A percentile compares a stretch with the other conserved stretches of the same genome.
Evolutionary conservation across 2,797 vertebrate species (phyloP).

Genomic region (Rhinella marina): DNA sequence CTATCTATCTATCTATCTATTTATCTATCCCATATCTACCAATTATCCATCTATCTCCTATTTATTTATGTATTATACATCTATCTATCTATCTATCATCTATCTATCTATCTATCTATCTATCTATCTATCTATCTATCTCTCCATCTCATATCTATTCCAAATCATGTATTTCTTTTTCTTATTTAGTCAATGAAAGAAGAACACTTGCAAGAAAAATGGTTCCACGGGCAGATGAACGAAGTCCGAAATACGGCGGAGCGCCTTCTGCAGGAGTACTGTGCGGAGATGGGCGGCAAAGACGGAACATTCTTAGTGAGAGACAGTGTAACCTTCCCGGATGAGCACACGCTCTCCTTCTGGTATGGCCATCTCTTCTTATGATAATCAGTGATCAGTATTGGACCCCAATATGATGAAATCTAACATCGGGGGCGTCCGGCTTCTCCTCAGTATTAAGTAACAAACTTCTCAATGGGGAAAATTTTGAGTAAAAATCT

Average conservation of each 20-base stretch:
- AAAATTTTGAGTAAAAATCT: too few relatives aligned
- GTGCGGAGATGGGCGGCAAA: slow-evolving; percentile 82
- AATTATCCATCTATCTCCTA: not conserved
- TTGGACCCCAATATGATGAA: not conserved
- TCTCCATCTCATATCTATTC: not conserved
- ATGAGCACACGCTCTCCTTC: slow-evolving; percentile 91
- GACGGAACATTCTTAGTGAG: slow-evolving; percentile 94
- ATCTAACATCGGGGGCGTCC: not conserved
- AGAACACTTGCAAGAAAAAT: slow-evolving; percentile 84
- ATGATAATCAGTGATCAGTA: not conserved
- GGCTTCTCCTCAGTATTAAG: not conserved
- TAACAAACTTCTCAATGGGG: too few relatives aligned
- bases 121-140: not conserved
- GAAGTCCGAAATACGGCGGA: slow-evolving; percentile 87
- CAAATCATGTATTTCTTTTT: not conserved
- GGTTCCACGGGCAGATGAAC: slow-evolving; percentile 89
- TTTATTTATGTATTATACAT: not conserved
- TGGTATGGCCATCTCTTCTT: slow-evolving; percentile 76
- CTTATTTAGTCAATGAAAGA: slow-evolving; percentile 73
- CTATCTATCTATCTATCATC: not conserved
- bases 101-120: not conserved
- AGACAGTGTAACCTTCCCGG: slow-evolving; percentile 83
- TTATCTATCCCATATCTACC: not conserved
- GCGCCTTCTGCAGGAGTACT: slow-evolving; percentile 88
- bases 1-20: too few relatives aligned